Evolutionary conservation across 2,113 vertebrate species (phyloP).

Genomic region (Albula goreensis): DNA sequence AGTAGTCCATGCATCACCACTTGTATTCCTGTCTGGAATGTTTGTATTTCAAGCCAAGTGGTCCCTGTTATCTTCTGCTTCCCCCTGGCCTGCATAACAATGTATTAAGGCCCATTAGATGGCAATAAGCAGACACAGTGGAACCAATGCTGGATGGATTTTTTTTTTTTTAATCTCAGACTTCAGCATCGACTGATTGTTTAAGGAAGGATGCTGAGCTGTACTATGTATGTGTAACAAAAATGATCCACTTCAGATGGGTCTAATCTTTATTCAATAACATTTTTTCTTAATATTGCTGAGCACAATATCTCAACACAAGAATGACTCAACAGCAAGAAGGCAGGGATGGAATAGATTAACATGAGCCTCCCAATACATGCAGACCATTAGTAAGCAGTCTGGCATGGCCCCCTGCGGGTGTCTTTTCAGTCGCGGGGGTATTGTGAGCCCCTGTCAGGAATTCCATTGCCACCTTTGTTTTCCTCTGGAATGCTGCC

Average conservation of each 20-base stretch:
- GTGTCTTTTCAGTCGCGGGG: not conserved
- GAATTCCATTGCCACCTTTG: constrained; percentile 23
- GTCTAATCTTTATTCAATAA: not conserved
- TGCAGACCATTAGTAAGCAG: constrained; percentile 17
- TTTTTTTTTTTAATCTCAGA: constrained; percentile 14
- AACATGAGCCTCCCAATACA: not conserved
- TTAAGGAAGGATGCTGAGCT: not conserved
- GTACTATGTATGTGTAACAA: not conserved
- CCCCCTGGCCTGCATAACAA: constrained; percentile 38
- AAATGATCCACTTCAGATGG: not conserved
- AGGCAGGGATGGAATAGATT: constrained; percentile 12
- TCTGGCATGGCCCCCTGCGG: constrained; percentile 11
- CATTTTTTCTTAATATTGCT: not conserved
- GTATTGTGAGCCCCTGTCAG: constrained; percentile 6
- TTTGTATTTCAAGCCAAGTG: constrained; percentile 22
- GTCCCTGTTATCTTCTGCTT: constrained; percentile 26
- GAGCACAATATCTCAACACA: not conserved
- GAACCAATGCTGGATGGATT: constrained; percentile 52
- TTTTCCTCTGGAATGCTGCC: constrained; percentile 45
- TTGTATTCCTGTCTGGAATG: not conserved
- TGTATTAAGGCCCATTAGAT: constrained; percentile 25
- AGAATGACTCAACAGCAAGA: not conserved
- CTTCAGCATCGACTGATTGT: not conserved
- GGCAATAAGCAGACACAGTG: constrained; percentile 52
- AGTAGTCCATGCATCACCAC: not conserved